Conservation (phyloP, 1,140 invertebrate genomes). For the Piezodorus guildinii region DNA sequence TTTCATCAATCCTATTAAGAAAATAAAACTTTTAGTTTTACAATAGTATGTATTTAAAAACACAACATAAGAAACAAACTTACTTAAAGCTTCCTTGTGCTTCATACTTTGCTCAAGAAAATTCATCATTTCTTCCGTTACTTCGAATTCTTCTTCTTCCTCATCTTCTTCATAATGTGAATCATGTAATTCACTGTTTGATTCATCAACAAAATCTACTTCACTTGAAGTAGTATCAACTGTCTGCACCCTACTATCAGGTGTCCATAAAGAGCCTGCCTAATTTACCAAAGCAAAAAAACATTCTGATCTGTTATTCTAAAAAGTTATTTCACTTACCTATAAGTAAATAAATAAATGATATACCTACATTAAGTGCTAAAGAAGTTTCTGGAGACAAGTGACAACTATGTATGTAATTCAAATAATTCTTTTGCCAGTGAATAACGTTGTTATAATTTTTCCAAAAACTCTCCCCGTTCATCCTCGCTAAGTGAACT, state of each 20-base stretch:
- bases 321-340: no score
- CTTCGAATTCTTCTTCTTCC: constrained; percentile 16
- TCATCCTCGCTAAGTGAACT: not conserved
- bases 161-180: not conserved
- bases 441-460: constrained; percentile 16
- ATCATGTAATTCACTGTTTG: no score
- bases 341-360: no score
- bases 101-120: constrained; percentile 19
- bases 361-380: no score
- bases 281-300: no score
- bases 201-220: no score
- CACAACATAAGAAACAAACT: not conserved
- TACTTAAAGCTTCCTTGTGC: constrained; percentile 4
- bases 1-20: constrained; percentile 3
- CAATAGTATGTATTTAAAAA: not conserved
- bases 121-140: constrained; percentile 20
- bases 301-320: no score
- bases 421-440: constrained; percentile 8
- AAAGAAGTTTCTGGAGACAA: not conserved
- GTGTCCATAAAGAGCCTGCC: no score
- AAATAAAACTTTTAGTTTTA: not conserved
- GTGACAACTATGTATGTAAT: not conserved
- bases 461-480: constrained; percentile 11
- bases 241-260: no score
- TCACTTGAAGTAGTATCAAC: no score